These are phyloP conservation scores for Geotrypetes seraphini DNA, from an alignment of 2,797 vertebrate genomes.

Conservation along the genomic window DNA sequence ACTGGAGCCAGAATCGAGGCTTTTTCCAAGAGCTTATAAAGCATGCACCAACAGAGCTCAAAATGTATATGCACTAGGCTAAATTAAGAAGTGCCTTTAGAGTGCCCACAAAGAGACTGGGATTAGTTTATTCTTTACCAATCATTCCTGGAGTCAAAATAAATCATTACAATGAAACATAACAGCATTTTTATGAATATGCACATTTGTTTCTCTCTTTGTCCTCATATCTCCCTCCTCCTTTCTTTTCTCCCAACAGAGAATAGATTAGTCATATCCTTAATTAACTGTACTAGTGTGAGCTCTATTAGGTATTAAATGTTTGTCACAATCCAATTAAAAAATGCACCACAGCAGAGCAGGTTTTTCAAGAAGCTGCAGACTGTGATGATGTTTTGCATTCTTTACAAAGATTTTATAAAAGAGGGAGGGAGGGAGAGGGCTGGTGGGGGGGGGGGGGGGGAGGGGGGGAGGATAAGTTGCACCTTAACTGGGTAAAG, in stretches of 20 bases:
- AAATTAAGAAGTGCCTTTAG: too few relatives aligned
- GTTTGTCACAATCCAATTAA: slow-evolving; percentile 69
- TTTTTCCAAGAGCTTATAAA: too few relatives aligned
- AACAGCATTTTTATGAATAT: too few relatives aligned
- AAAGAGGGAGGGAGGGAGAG: neutral
- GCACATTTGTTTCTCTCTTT: fast-evolving
- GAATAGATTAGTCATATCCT: slow-evolving; percentile 60
- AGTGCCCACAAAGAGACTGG: too few relatives aligned
- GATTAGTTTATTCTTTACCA: too few relatives aligned
- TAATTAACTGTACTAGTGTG: slow-evolving; percentile 64
- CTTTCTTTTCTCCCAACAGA: slow-evolving; percentile 15
- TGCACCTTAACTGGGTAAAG: too few relatives aligned
- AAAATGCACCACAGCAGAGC: slow-evolving; percentile 46
- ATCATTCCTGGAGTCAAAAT: too few relatives aligned
- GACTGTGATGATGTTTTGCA: neutral
- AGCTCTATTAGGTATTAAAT: slow-evolving; percentile 67
- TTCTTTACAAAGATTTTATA: fast-evolving
- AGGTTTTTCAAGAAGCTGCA: slow-evolving; percentile 20
- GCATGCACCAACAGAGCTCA: too few relatives aligned
- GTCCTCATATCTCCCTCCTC: slow-evolving; percentile 3
- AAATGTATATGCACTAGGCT: too few relatives aligned
- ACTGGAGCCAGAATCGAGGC: too few relatives aligned
- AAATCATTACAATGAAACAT: too few relatives aligned
- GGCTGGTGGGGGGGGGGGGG: too few relatives aligned
- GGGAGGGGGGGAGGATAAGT: neutral